phyloP scores from a whole-genome alignment of 2,797 vertebrate genomes.

The Tachyglossus aculeatus region DNA sequence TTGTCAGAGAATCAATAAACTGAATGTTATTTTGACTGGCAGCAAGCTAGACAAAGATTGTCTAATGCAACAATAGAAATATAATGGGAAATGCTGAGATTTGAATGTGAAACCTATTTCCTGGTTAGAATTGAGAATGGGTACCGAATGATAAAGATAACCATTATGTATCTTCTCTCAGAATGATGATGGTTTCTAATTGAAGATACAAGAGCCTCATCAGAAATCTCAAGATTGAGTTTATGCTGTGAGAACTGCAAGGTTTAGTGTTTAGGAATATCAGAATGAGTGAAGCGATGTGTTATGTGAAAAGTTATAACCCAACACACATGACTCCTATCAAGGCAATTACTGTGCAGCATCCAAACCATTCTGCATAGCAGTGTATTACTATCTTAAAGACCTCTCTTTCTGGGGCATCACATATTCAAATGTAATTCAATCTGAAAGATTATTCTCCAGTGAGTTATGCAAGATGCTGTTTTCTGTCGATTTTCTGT shows the following conservation, averaged over 20 bases:
- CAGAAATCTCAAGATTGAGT: conserved; percentile 1
- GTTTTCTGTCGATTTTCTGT: conserved; percentile 43
- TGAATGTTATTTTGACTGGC: conserved; percentile 36
- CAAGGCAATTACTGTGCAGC: conserved; percentile 34
- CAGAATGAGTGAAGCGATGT: conserved; percentile 38
- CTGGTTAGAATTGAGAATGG: conserved; percentile 43
- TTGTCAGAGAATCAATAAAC: conserved; percentile 40
- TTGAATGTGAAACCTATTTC: conserved; percentile 41
- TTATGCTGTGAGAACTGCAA: not conserved
- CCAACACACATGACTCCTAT: conserved; percentile 51
- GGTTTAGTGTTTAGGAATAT: not conserved
- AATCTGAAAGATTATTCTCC: conserved; percentile 42
- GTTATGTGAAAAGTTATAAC: conserved; percentile 46
- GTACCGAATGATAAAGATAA: conserved; percentile 48
- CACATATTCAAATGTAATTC: conserved; percentile 41
- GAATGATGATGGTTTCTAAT: conserved; percentile 42
- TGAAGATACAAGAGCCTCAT: conserved; percentile 21
- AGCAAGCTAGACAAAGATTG: conserved; percentile 42
- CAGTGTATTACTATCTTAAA: conserved; percentile 32
- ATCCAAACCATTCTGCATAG: conserved; percentile 19
- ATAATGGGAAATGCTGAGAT: conserved; percentile 30
- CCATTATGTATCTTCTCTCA: conserved; percentile 48
- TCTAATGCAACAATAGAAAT: conserved; percentile 36
- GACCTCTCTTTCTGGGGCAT: conserved; percentile 21
- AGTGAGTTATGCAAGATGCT: conserved; percentile 31